Conservation (phyloP, 92 coral and sea anemone species). For the Palythoa grandiflora region DNA sequence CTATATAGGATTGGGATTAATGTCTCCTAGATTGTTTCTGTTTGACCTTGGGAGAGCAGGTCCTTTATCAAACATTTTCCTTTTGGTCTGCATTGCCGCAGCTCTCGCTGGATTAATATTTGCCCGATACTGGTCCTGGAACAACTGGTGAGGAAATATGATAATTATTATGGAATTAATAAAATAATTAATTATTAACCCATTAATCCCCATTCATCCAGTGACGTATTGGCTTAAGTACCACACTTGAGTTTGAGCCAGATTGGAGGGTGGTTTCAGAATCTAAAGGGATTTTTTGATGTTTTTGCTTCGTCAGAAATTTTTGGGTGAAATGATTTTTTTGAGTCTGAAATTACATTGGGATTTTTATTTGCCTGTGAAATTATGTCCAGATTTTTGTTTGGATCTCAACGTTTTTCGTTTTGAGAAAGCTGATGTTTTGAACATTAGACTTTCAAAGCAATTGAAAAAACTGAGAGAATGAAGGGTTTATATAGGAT, state of each 20-base stretch:
- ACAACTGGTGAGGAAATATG: slow-evolving; percentile 72
- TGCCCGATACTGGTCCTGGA: slow-evolving; percentile 96
- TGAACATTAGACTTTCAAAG: neutral
- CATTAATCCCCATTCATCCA: too few species aligned
- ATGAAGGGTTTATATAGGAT: too few species aligned
- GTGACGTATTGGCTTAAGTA: too few species aligned
- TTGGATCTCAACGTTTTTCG: too few species aligned
- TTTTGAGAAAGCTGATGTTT: too few species aligned
- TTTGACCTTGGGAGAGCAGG: slow-evolving; percentile 85
- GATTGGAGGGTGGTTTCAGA: too few species aligned
- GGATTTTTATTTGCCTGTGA: neutral
- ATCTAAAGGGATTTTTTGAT: too few species aligned
- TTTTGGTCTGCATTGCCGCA: slow-evolving; percentile 70
- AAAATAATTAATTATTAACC: neutral
- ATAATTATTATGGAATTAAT: neutral
- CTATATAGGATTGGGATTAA: slow-evolving; percentile 84
- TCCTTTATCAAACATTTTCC: slow-evolving; percentile 62
- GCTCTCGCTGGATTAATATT: slow-evolving; percentile 66
- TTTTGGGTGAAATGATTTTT: too few species aligned
- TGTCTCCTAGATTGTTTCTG: slow-evolving; percentile 70
- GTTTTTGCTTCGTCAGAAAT: too few species aligned
- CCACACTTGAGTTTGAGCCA: too few species aligned
- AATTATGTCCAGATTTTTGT: neutral
- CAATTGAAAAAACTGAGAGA: too few species aligned
- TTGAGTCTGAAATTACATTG: neutral